phyloP scores from a whole-genome alignment of 2,888 invertebrate genomes.

The Temnothorax unifasciatus region DNA sequence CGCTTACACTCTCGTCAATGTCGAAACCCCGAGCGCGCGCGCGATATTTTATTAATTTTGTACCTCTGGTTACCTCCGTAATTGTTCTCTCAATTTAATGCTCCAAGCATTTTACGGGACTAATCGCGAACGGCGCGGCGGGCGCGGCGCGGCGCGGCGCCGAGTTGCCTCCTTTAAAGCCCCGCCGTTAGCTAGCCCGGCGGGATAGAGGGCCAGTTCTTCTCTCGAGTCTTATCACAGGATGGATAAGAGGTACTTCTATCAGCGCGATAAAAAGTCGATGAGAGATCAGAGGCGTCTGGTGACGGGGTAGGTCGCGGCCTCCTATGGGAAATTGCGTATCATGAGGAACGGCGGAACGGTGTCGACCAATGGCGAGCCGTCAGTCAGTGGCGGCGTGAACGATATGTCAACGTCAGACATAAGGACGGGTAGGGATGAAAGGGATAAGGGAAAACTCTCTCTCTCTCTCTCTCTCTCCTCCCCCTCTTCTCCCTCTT shows the following conservation, averaged over 20 bases:
- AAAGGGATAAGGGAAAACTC: slow-evolving; percentile 48
- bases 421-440: slow-evolving; percentile 48
- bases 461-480: background rate
- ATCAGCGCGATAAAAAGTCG: slow-evolving; percentile 63
- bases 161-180: slow-evolving; percentile 31
- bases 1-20: slow-evolving; percentile 25
- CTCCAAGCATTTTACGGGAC: slow-evolving; percentile 31
- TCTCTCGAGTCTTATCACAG: slow-evolving; percentile 52
- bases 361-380: slow-evolving; percentile 64
- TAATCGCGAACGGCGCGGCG: slow-evolving; percentile 4
- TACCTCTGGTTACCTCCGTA: slow-evolving; percentile 43
- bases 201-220: background rate
- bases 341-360: slow-evolving; percentile 62
- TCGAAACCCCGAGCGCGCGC: background rate
- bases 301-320: slow-evolving; percentile 63
- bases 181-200: background rate
- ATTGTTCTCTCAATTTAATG: slow-evolving; percentile 47
- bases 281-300: slow-evolving; percentile 57
- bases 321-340: slow-evolving; percentile 70
- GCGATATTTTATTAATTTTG: slow-evolving; percentile 52
- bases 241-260: slow-evolving; percentile 54
- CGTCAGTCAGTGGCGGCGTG: slow-evolving; percentile 60
- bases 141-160: too few relatives aligned
- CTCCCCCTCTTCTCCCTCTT: background rate
- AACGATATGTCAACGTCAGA: slow-evolving; percentile 69